These are phyloP conservation scores for Nothobranchius kuhntae DNA, from an alignment of 2,113 vertebrate genomes.

Conservation along the genomic window DNA sequence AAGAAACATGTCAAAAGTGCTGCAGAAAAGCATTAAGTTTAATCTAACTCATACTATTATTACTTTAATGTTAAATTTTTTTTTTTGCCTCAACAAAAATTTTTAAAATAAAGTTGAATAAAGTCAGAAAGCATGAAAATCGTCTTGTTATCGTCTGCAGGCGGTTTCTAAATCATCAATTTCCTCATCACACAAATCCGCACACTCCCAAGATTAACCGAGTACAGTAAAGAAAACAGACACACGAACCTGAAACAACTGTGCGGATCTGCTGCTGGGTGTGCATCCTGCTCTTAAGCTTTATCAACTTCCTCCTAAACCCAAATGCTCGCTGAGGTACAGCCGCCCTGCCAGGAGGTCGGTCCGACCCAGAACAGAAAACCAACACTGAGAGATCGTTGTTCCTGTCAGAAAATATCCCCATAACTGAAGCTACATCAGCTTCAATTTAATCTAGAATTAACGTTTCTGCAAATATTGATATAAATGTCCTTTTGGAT, in stretches of 20 bases:
- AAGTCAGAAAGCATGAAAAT: too few relatives aligned
- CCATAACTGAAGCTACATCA: neutral
- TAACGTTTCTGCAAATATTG: neutral
- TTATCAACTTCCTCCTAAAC: constrained; percentile 80
- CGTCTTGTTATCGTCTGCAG: constrained; percentile 13
- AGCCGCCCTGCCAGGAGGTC: constrained; percentile 56
- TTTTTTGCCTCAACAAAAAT: too few relatives aligned
- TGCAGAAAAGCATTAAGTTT: too few relatives aligned
- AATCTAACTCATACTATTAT: too few relatives aligned
- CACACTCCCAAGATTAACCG: constrained; percentile 41
- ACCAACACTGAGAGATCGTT: constrained; percentile 10
- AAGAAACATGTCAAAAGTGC: too few relatives aligned
- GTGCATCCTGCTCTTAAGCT: constrained; percentile 76
- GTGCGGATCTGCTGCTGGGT: constrained; percentile 53
- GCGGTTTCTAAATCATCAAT: constrained; percentile 17
- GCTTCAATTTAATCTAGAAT: neutral
- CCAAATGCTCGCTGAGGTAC: constrained; percentile 45
- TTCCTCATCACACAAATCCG: constrained; percentile 41
- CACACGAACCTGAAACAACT: constrained; percentile 46
- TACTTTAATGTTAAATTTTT: too few relatives aligned
- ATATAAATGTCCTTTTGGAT: neutral
- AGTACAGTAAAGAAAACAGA: constrained; percentile 47
- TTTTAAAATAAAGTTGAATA: too few relatives aligned
- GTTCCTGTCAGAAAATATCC: neutral
- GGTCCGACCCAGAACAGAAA: constrained; percentile 34